Base-by-base conservation (phyloP, 2,113 vertebrate genomes). In the Burhinus oedicnemus region DNA sequence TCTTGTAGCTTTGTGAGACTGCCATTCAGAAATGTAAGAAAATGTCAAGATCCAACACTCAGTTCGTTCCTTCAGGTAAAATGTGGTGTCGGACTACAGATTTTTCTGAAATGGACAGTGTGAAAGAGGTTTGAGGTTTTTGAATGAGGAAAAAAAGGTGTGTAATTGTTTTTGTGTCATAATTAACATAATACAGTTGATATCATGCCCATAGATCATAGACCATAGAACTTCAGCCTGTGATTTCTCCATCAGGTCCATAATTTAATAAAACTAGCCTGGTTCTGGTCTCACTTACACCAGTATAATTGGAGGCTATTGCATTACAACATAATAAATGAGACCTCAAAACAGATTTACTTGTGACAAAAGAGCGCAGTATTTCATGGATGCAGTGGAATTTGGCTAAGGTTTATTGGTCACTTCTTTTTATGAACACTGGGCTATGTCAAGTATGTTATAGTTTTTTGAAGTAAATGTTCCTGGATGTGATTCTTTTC, bases 191-290 rank as follows among this genome's bases (percentile, higher is more conserved):
- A 58, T 62, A n/a, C 17, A 9, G 22, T 87, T 61, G 14, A 89
- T 79, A 36, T 36, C 42, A 23, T 89, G 60, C 61, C 30, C 54
- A 7, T 29, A 64, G 57, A 81, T 8, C 55, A 66, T 27, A 74
- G 71, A 47, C 38, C 29, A 40, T 26, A 60, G 49, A 89, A 76
- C 20, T 82, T 89, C 65, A 95, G 36, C 27, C 61, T 92, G 83
- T 90, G 61, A 79, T 94, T 94, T 95, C 87, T 95, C 77, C 74
- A 72, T 90, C 85, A 52, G 76, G 32, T 69, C 77, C 42, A 38
- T 92, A 95, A 91, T 92, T 64, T 76, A 95, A 95, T 89, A 76
- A 91, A 89, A 89, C n/a, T 80, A 82, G 22, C 40, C 62, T 89
- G 42, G 34, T 84, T 94, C 94, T 95, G 86, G 34, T 90, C 71